phyloP scores from a whole-genome alignment of 2,888 invertebrate genomes.

The Yponomeuta cagnagella region DNA sequence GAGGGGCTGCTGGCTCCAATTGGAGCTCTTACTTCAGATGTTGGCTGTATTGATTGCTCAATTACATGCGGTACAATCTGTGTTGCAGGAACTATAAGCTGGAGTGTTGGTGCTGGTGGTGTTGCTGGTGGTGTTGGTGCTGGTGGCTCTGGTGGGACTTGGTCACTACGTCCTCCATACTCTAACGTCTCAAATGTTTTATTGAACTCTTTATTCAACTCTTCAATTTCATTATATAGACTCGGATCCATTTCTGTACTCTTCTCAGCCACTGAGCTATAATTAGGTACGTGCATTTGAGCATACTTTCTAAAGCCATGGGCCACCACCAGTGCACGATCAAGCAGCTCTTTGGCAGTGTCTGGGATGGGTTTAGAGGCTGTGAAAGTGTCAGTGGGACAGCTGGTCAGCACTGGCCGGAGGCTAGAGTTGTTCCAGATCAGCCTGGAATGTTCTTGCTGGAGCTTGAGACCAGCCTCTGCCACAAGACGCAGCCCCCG shows the following conservation, averaged over 20 bases:
- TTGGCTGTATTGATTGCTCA: not conserved
- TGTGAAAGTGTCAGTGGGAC: conserved; percentile 48
- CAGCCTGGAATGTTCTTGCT: conserved; percentile 76
- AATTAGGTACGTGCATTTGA: conserved; percentile 48
- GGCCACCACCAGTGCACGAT: conserved; percentile 81
- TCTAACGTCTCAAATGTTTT: conserved; percentile 57
- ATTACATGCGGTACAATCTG: not conserved
- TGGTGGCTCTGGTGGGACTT: not conserved
- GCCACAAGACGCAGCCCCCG: conserved; percentile 81
- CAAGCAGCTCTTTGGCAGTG: conserved; percentile 63
- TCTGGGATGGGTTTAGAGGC: conserved; percentile 41
- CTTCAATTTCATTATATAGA: conserved; percentile 55
- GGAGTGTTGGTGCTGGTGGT: not conserved
- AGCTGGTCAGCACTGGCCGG: conserved; percentile 55
- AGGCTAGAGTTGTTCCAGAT: conserved; percentile 84
- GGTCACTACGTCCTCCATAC: conserved; percentile 27
- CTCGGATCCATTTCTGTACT: conserved; percentile 43
- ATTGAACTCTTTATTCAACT: conserved; percentile 61
- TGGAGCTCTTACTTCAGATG: not conserved
- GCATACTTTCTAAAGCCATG: conserved; percentile 81
- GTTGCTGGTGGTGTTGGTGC: not conserved
- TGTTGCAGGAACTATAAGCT: not conserved
- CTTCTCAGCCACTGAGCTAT: conserved; percentile 33
- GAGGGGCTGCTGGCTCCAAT: not conserved
- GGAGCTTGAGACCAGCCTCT: conserved; percentile 79